A percentile compares a stretch with the other conserved stretches of the same genome.
Conservation (phyloP, 1,140 invertebrate species). For the Brachionus manjavacas region DNA sequence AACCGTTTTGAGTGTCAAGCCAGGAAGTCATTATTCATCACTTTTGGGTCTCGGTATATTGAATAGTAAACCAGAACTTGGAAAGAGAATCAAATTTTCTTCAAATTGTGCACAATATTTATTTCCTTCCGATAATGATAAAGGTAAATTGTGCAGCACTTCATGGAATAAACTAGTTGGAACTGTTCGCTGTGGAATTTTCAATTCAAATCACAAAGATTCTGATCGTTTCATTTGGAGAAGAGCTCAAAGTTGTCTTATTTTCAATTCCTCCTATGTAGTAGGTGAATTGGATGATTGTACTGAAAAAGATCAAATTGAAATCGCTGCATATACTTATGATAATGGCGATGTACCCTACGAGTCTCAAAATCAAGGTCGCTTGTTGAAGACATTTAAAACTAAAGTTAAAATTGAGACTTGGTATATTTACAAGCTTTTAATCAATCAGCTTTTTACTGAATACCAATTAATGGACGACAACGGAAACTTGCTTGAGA, state of each 20-base stretch:
- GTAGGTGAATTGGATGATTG: background rate
- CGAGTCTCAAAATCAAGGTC: slow-evolving; percentile 22
- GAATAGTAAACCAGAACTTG: background rate
- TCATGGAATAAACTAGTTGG: slow-evolving; percentile 40
- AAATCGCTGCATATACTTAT: slow-evolving; percentile 36
- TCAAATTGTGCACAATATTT: slow-evolving; percentile 25
- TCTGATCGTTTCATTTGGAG: slow-evolving; percentile 31
- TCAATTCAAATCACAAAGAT: slow-evolving; percentile 12
- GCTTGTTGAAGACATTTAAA: slow-evolving; percentile 5
- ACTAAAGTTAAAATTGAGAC: slow-evolving; percentile 32
- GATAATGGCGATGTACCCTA: slow-evolving; percentile 24
- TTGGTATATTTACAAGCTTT: background rate
- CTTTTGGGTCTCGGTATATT: background rate
- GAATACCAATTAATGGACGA: slow-evolving; percentile 18
- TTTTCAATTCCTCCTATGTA: background rate
- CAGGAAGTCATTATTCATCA: background rate
- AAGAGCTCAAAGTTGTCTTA: slow-evolving; percentile 1
- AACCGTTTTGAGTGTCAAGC: background rate
- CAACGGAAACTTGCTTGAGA: background rate
- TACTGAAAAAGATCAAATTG: slow-evolving; percentile 9
- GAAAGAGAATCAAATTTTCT: background rate
- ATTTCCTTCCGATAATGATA: background rate
- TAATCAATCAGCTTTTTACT: background rate
- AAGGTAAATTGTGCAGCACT: slow-evolving; percentile 34
- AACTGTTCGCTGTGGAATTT: slow-evolving; percentile 23